Conservation (phyloP, 2,113 vertebrate species). For the Charadrius vociferus region DNA sequence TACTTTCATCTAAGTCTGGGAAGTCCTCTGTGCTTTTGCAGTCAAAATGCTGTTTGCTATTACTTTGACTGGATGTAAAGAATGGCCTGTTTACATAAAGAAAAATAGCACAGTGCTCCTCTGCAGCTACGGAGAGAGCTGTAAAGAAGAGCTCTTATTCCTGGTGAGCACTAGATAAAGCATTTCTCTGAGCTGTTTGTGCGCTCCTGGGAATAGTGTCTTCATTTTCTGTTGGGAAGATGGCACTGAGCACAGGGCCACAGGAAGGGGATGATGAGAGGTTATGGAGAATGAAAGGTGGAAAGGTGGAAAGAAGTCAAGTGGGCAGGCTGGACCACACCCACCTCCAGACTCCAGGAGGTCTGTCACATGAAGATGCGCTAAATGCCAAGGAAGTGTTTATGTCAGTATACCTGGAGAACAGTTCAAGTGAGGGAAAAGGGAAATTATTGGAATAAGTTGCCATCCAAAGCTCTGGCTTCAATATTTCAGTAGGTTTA, state of each 20-base stretch:
- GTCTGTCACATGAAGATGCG: background rate
- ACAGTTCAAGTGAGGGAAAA: background rate
- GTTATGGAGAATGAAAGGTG: background rate
- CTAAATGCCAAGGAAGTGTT: background rate
- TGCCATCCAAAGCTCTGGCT: background rate
- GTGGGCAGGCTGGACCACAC: rapidly evolving
- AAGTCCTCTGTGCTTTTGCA: conserved; percentile 60
- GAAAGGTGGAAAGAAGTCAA: background rate
- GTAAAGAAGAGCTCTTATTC: background rate
- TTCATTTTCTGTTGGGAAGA: background rate
- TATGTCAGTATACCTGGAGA: background rate
- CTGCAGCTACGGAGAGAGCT: background rate
- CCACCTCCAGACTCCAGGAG: background rate
- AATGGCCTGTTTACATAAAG: conserved; percentile 12
- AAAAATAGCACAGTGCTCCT: background rate
- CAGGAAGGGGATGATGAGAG: background rate
- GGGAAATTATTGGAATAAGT: background rate
- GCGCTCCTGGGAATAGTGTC: background rate
- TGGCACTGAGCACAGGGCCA: background rate
- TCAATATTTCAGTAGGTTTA: background rate
- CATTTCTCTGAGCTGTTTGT: background rate
- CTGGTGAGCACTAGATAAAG: background rate
- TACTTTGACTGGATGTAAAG: conserved; percentile 17
- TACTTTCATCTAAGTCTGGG: conserved; percentile 51
- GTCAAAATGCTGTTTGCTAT: conserved; percentile 8